These are phyloP conservation scores for Spodoptera frugiperda DNA, from an alignment of 1,140 invertebrate species.

Conservation along the genomic window DNA sequence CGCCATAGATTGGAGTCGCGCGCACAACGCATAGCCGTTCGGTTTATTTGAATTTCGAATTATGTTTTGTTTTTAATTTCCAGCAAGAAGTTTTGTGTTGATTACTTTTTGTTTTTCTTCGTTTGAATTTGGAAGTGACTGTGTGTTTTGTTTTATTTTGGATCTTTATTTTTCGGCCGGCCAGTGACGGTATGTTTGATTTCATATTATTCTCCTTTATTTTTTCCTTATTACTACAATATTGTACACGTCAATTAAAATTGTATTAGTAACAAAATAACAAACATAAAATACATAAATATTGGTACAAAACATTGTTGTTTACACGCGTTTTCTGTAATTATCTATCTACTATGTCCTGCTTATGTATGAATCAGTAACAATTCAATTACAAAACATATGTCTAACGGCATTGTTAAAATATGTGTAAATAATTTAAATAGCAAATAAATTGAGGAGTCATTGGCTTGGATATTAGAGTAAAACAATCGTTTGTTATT, in stretches of 20 bases:
- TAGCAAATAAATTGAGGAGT: too few relatives aligned
- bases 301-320: too few relatives aligned
- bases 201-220: background rate
- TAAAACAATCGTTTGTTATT: too few relatives aligned
- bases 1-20: constrained; percentile 66
- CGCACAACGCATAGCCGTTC: constrained; percentile 53
- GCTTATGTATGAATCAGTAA: constrained; percentile 40
- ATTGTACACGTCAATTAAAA: background rate
- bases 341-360: background rate
- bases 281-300: too few relatives aligned
- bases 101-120: constrained; percentile 3
- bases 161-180: background rate
- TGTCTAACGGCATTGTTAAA: background rate
- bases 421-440: background rate
- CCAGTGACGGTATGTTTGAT: constrained; percentile 37
- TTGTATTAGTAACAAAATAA: too few relatives aligned
- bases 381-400: constrained; percentile 1
- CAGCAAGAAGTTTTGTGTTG: constrained; percentile 1
- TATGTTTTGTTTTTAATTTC: constrained; percentile 50
- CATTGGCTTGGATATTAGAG: too few relatives aligned
- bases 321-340: too few relatives aligned
- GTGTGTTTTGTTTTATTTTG: constrained; percentile 21
- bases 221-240: constrained; percentile 7
- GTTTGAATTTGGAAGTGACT: constrained; percentile 30
- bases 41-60: constrained; percentile 54